Base-by-base conservation (phyloP, 2,888 invertebrate genomes). In the Xanthorhoe designata region DNA sequence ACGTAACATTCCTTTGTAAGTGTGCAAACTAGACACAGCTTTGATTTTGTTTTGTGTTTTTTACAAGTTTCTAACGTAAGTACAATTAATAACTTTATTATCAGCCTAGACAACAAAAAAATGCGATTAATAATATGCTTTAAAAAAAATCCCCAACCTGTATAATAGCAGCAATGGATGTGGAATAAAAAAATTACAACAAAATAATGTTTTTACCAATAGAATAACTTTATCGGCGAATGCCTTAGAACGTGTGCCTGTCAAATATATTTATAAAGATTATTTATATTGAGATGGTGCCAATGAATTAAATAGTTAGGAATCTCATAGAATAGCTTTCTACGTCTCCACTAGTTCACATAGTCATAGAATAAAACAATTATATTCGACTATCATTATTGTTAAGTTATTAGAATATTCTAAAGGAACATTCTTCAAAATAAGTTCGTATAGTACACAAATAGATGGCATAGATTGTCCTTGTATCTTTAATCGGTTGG, bases 301-400 rank as follows among this genome's bases (percentile, higher is more conserved):
- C 86, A 87, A 86, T 82, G 79, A 74, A 76, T 66, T 77, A 75
- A 73, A 74, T 75, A 77, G 71, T 70, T 83, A 84, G 81, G 89
- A 90, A 90, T 90, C 90, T 90, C 89, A 68, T 59, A 64, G 72
- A 75, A 76, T 74, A 75, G 76, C 70, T 75, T 76, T 78, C 72
- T 74, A 70, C 75, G 75, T 62, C 89, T 88, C 86, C 87, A 88
- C 89, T 89, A 85, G 84, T 86, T 72, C 66, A 66, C 74, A 83
- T 87, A 85, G 86, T 85, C 85, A 73, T 17, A 50, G 35, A 52
- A 38, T 1, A 24, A 38, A 7, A n/a, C 15, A n/a, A 17, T 10
- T 54, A 45, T 45, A 29, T 35, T 35, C 29, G 24, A 51, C 35
- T 35, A n/a, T 51, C 15, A 24, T 50, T 42, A 42, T 7, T 24